Evolutionary conservation across 2,888 invertebrate genomes (phyloP), one percentile per base, ranked within the genome.

Genomic region (Herminia tarsipennalis): DNA sequence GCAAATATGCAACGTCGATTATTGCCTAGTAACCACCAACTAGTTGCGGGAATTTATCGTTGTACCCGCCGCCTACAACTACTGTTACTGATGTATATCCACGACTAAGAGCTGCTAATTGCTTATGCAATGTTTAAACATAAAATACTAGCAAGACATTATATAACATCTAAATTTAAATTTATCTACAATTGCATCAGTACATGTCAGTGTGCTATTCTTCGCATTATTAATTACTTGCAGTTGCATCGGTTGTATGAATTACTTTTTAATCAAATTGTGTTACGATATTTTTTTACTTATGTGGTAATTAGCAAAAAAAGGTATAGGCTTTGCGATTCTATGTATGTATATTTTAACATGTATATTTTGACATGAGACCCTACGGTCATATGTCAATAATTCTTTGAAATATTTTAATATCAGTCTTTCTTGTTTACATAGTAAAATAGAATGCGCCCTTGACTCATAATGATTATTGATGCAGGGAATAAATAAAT

Each of bases 1-100:
- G 89, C 83, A 89, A 90, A 89, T 89, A 79, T 73, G 70, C 76
- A 60, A 76, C 75, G 80, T 80, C 81, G 82, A 84, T 88, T 86
- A 89, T 84, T 85, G 81, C 76, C 79, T 79, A 81, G 85, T 86
- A 87, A 85, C 82, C 77, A 86, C 78, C 69, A 74, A 76, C 81
- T 86, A 83, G 85, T 78, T 74, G 73, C 76, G 71, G 76, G 79
- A 86, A 88, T 88, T 87, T 86, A 87, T 86, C 68, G 72, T 64
- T 60, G 40, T 60, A 56, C 59, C 65, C 42, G 30, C 52, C 53
- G 52, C 57, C 56, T 36, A 51, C 50, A 55, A 57, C 70, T 53
- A 56, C 65, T 53, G 69, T 66, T 62, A 56, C 69, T 63, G 57
- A 72, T 70, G 62, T 70, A 68, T 74, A 70, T 68, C 71, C 64